Base-by-base conservation (phyloP, 2,797 vertebrate genomes). In the Choloepus didactylus region DNA sequence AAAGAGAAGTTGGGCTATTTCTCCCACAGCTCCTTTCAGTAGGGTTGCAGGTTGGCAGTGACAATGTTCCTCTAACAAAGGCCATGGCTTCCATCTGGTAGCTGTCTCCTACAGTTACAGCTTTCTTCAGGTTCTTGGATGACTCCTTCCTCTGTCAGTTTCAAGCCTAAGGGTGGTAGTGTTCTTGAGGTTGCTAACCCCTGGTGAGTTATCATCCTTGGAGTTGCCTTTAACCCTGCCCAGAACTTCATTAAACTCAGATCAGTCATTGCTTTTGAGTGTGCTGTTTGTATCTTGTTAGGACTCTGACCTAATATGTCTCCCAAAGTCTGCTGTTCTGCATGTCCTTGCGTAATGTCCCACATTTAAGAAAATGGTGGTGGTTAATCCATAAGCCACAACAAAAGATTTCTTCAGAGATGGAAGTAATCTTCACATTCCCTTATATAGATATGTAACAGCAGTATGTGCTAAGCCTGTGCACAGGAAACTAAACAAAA, bases 351-450 rank as follows among this genome's bases (percentile, higher is more conserved):
- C 54, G 31, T 60, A 41, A 59, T 38, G 27, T 25, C 14, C 66
- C 44, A 76, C 25, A n/a, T 60, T 70, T 89, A 38, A 31, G 56
- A 38, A 76, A 69, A 89, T 60, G 38, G 66, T 59, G 12, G 25
- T 56, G 49, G 44, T 67, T 82, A 81, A 62, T 73, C 31, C 11
- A 15, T 69, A 35, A 89, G 25, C 23, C 5, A 21, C 70, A 54
- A 94, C 14, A 5, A 27, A 62, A 95, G 54, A 87, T 89, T 87
- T 96, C 31, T 44, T 79, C 64, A 75, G 9, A 85, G 18, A 44
- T 87, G 64, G 81, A 46, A 49, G 25, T 38, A 56, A 59, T 64
- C 35, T 85, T 90, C 38, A 25, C 35, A 51, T 31, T 88, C 38
- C 1, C 38, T 38, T 64, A 14, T 15, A 23, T 21, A 16, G 9